Evolutionary conservation across 2,888 invertebrate genomes (phyloP).

Genomic region (Drosophila longiperda): DNA sequence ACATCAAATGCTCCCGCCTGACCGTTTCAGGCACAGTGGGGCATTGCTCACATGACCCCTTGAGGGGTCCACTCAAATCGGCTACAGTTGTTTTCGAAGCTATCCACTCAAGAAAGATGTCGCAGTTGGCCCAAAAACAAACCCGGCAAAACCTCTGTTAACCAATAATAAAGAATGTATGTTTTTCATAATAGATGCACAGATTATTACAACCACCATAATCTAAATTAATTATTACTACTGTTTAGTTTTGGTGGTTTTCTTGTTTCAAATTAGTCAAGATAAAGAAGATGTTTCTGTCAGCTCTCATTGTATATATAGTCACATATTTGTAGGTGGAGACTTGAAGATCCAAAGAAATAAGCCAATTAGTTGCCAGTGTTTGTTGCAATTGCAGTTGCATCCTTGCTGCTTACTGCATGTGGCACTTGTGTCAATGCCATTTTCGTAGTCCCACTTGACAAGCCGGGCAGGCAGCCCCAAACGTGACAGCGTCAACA

Average conservation of each 20-base stretch:
- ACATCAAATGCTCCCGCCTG: constrained; percentile 60
- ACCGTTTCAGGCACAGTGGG: constrained; percentile 45
- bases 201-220: background rate
- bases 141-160: too few relatives aligned
- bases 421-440: constrained; percentile 58
- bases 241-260: background rate
- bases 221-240: background rate
- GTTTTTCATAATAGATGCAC: background rate
- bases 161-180: background rate
- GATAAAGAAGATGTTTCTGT: background rate
- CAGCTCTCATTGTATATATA: background rate
- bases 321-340: background rate
- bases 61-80: background rate
- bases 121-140: background rate
- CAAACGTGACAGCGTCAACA: constrained; percentile 79
- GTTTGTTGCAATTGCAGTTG: constrained; percentile 37
- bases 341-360: constrained; percentile 33
- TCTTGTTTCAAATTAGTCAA: background rate
- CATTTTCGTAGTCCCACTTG: constrained; percentile 60
- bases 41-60: background rate
- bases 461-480: constrained; percentile 57
- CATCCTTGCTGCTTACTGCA: constrained; percentile 29
- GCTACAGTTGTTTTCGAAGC: background rate
- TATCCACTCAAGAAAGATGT: background rate
- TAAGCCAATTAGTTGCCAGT: constrained; percentile 55